Conservation (phyloP, 1,140 invertebrate species). For the Diploscapter pachys region DNA sequence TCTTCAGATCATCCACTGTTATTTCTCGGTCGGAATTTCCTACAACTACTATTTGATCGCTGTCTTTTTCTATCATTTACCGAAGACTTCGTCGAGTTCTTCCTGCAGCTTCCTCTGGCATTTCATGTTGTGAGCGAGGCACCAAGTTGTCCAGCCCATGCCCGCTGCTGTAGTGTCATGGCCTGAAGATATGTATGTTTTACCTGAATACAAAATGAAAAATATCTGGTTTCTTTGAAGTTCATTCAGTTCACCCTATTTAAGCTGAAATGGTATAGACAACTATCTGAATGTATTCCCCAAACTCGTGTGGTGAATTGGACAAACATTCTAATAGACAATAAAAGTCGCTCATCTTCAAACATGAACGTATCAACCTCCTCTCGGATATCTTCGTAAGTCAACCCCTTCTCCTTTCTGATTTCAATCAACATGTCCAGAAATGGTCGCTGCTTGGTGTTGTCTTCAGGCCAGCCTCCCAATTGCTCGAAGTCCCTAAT, state of each 20-base stretch:
- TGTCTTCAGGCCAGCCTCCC: conserved; percentile 53
- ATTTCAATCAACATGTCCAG: conserved; percentile 83
- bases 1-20: conserved; percentile 75
- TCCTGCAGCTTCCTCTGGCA: conserved; percentile 73
- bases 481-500: conserved; percentile 52
- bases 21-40: conserved; percentile 72
- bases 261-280: too few relatives aligned
- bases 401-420: conserved; percentile 68
- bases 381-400: conserved; percentile 79
- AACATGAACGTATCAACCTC: conserved; percentile 91
- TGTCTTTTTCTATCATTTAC: conserved; percentile 11
- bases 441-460: conserved; percentile 85
- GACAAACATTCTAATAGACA: conserved; percentile 79
- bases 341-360: conserved; percentile 67
- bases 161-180: conserved; percentile 85
- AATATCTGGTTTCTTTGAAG: not conserved
- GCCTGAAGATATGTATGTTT: conserved; percentile 62
- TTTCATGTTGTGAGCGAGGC: conserved; percentile 61
- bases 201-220: not conserved
- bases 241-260: not conserved
- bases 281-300: conserved; percentile 12
- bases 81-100: conserved; percentile 76
- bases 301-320: conserved; percentile 54
- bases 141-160: conserved; percentile 67
- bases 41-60: conserved; percentile 7